phyloP scores from a whole-genome alignment of 1,140 invertebrate species.

The Zaprionus nigranus region DNA sequence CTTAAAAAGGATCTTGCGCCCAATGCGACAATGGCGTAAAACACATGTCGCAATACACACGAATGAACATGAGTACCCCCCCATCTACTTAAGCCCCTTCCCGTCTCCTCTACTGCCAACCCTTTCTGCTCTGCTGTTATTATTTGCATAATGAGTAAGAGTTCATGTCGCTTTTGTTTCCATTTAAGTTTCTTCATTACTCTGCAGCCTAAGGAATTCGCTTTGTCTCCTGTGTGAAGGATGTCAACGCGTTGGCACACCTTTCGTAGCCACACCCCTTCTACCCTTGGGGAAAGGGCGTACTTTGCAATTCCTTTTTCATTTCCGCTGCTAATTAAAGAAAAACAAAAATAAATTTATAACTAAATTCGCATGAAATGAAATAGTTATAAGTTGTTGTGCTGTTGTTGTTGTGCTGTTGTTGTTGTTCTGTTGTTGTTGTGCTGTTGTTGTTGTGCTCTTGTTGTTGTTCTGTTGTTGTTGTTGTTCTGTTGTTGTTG shows the following conservation, averaged over 20 bases:
- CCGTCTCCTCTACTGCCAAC: no score
- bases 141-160: constrained; percentile 19
- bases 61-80: neutral
- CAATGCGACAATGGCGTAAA: neutral
- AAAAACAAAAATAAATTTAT: constrained; percentile 69
- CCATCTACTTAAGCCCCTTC: neutral
- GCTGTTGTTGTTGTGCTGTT: constrained; percentile 28
- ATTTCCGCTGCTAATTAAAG: constrained; percentile 77
- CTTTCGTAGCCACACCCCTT: neutral
- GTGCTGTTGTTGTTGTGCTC: constrained; percentile 26
- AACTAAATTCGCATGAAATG: constrained; percentile 10
- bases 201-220: constrained; percentile 49
- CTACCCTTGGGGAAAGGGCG: constrained; percentile 21
- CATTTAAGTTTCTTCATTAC: constrained; percentile 75
- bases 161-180: constrained; percentile 36
- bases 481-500: constrained; percentile 12
- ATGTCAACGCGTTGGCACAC: neutral
- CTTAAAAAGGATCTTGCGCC: constrained; percentile 15
- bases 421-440: constrained; percentile 29
- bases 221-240: constrained; percentile 18
- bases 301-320: constrained; percentile 74
- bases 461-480: constrained; percentile 47
- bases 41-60: constrained; percentile 17
- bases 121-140: neutral
- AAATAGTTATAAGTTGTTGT: constrained; percentile 63